These are phyloP conservation scores for Laterallus jamaicensis DNA, from an alignment of 2,113 vertebrate species.

Conservation along the genomic window DNA sequence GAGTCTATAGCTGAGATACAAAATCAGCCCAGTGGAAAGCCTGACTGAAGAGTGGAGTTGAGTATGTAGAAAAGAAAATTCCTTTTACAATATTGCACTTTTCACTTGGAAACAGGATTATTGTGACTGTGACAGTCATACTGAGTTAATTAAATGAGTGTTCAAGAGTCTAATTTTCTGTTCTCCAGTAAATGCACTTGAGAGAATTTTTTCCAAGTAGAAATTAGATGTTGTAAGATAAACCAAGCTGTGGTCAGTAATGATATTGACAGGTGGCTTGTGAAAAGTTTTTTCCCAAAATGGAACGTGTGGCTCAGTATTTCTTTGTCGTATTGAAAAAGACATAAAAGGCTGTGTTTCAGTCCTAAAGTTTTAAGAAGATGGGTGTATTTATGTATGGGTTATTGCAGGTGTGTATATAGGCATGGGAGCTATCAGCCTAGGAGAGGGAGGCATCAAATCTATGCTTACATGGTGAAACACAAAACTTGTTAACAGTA, in stretches of 20 bases:
- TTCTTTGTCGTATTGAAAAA: not conserved
- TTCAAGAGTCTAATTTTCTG: not conserved
- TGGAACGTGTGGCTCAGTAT: rapidly evolving
- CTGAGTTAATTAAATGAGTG: not conserved
- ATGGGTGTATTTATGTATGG: rapidly evolving
- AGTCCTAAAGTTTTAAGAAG: not conserved
- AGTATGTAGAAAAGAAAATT: not conserved
- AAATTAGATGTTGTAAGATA: not conserved
- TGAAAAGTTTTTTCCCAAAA: not conserved
- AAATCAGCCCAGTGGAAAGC: not conserved
- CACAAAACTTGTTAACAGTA: not conserved
- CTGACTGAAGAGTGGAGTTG: not conserved
- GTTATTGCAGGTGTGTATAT: not conserved
- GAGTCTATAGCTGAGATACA: not conserved
- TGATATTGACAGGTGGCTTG: not conserved
- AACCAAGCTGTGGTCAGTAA: not conserved
- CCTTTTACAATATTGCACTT: not conserved
- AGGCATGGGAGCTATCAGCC: not conserved
- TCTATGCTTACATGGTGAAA: not conserved
- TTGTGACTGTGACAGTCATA: not conserved
- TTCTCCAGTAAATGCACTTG: not conserved
- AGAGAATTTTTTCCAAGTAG: not conserved
- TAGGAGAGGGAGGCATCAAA: not conserved
- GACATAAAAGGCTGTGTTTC: not conserved
- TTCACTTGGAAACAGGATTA: not conserved